A percentile compares a stretch with the other conserved stretches of the same genome.
These are phyloP conservation scores for Thysanoteuthis rhombus DNA, from an alignment of 2,888 invertebrate genomes.

Conservation along the genomic window DNA sequence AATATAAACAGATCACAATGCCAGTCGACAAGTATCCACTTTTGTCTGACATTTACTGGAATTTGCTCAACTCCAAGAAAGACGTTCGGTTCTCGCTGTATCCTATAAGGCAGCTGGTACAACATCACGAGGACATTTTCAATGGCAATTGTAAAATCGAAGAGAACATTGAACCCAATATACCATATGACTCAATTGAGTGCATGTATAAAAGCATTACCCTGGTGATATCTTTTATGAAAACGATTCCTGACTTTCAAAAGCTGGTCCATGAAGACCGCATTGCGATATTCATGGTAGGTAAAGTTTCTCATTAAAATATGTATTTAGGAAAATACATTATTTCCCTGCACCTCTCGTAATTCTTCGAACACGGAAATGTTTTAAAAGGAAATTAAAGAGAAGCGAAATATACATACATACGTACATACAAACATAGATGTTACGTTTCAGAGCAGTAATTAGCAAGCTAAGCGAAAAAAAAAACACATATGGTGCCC, in stretches of 20 bases:
- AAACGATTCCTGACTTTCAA: slow-evolving; percentile 21
- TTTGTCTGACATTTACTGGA: slow-evolving; percentile 21
- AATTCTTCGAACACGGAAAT: too few species aligned
- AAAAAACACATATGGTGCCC: too few species aligned
- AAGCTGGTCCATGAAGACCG: neutral
- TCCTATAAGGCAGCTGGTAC: neutral
- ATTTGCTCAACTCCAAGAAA: slow-evolving; percentile 20
- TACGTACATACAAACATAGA: too few species aligned
- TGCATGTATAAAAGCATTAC: slow-evolving; percentile 21
- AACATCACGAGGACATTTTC: slow-evolving; percentile 18
- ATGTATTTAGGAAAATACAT: too few species aligned
- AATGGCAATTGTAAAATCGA: neutral
- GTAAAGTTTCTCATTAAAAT: neutral
- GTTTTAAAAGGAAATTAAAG: too few species aligned
- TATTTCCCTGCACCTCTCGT: too few species aligned
- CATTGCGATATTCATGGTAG: slow-evolving; percentile 27
- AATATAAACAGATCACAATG: slow-evolving; percentile 15
- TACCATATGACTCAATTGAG: slow-evolving; percentile 1
- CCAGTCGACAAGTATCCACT: slow-evolving; percentile 22
- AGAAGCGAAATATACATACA: too few species aligned
- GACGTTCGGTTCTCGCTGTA: neutral
- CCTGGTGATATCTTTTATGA: slow-evolving; percentile 27
- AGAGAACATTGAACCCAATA: neutral
- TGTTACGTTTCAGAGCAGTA: too few species aligned
- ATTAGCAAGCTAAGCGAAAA: too few species aligned